A percentile compares a stretch with the other conserved stretches of the same genome.
phyloP scores from a whole-genome alignment of 1,140 invertebrate genomes.

The Ostrea denselamellosa region DNA sequence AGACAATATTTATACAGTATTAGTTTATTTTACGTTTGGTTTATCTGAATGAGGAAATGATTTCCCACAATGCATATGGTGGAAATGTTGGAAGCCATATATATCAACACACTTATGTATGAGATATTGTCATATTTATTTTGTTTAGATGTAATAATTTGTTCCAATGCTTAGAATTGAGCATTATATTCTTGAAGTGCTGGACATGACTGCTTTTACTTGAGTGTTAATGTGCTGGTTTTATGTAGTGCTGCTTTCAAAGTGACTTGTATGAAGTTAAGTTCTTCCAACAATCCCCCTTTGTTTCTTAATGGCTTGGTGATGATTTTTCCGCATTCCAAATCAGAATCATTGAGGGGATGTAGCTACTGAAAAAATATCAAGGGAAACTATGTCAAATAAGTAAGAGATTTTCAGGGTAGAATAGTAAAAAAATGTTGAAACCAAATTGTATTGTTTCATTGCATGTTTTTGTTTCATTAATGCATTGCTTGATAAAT shows the following conservation, averaged over 20 bases:
- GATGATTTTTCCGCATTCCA: conserved; percentile 32
- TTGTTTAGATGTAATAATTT: background rate
- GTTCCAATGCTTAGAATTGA: background rate
- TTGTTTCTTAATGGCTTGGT: conserved; percentile 1
- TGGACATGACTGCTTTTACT: conserved; percentile 24
- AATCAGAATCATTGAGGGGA: background rate
- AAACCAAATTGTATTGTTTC: background rate
- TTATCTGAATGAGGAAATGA: background rate
- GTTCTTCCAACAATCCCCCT: background rate
- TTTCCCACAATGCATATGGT: background rate
- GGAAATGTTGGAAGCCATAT: background rate
- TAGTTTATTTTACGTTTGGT: background rate
- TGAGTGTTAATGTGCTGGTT: background rate
- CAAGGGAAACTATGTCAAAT: background rate
- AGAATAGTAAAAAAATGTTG: background rate
- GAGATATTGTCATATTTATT: background rate
- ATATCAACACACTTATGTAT: background rate
- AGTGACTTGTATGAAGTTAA: background rate
- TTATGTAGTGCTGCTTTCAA: conserved; percentile 13
- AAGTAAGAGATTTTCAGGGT: background rate
- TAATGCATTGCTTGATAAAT: background rate
- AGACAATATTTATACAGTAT: background rate
- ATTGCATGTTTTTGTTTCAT: background rate
- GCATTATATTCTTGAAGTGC: background rate
- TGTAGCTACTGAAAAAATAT: background rate